Conservation (phyloP, 2,797 vertebrate genomes). For the Sebastes oblongus region DNA sequence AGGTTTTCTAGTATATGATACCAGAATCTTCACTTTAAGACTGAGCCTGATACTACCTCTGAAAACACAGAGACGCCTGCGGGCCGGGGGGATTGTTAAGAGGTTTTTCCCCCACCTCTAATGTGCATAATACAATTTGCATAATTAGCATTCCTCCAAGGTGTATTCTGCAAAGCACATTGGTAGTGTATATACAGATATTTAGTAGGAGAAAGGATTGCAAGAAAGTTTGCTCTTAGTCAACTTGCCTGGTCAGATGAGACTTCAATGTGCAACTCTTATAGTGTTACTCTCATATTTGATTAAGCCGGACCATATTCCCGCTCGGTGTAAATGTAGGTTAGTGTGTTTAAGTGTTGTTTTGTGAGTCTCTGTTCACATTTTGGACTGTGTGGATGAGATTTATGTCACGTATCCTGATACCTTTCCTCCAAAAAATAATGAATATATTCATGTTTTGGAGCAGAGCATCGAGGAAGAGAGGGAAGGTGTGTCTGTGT, state of each 20-base stretch:
- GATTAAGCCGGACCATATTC: neutral
- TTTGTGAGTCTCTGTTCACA: slow-evolving; percentile 5
- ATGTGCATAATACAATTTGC: neutral
- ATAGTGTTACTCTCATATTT: neutral
- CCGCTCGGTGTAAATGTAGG: neutral
- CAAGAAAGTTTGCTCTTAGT: neutral
- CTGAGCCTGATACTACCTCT: no score
- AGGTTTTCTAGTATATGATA: no score
- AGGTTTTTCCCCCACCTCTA: no score
- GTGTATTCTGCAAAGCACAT: neutral
- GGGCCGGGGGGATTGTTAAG: no score
- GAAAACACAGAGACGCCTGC: no score
- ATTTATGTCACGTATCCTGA: slow-evolving; percentile 47
- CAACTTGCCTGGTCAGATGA: neutral
- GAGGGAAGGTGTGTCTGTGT: slow-evolving; percentile 17
- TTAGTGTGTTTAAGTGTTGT: neutral
- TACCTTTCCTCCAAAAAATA: slow-evolving; percentile 22
- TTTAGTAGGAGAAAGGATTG: neutral
- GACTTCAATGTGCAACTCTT: neutral
- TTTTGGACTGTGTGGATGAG: slow-evolving; percentile 16
- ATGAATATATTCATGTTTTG: slow-evolving; percentile 66
- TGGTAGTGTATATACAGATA: neutral
- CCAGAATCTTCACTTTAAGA: no score
- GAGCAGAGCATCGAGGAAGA: slow-evolving; percentile 33
- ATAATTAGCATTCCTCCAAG: neutral